These are phyloP conservation scores for Odocoileus virginianus DNA, from an alignment of 2,113 vertebrate species.

Conservation along the genomic window DNA sequence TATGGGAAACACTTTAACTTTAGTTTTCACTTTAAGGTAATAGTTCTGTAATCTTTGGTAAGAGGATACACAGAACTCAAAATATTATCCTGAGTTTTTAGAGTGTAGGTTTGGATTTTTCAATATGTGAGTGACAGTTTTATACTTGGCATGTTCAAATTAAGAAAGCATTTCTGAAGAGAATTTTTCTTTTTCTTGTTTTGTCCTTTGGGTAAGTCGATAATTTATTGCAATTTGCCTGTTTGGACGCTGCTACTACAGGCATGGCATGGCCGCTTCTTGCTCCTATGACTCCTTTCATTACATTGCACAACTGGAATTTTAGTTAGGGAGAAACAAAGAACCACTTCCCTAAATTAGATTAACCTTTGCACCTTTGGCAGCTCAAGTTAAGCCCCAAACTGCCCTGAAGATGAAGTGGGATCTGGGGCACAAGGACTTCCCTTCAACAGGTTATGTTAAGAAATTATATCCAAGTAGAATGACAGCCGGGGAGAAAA, in stretches of 20 bases:
- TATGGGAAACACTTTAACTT: neutral
- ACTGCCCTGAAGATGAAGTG: neutral
- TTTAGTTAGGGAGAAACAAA: neutral
- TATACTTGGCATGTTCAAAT: neutral
- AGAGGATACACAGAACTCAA: neutral
- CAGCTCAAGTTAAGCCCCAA: neutral
- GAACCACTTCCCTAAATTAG: neutral
- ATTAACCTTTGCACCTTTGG: conserved; percentile 24
- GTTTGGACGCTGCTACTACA: neutral
- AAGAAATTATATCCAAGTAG: neutral
- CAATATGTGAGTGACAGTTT: neutral
- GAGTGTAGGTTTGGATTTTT: neutral
- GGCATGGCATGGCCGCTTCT: neutral
- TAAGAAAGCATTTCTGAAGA: neutral
- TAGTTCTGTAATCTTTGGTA: neutral
- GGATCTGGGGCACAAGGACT: neutral
- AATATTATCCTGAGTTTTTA: neutral
- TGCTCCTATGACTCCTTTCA: neutral
- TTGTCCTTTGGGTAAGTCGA: neutral
- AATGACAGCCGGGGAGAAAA: neutral
- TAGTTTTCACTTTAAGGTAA: neutral
- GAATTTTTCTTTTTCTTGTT: fast-evolving
- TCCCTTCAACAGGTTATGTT: neutral
- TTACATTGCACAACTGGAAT: neutral
- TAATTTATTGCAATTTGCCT: neutral